Base-by-base conservation (phyloP, 2,113 vertebrate species). In the Excalfactoria chinensis region DNA sequence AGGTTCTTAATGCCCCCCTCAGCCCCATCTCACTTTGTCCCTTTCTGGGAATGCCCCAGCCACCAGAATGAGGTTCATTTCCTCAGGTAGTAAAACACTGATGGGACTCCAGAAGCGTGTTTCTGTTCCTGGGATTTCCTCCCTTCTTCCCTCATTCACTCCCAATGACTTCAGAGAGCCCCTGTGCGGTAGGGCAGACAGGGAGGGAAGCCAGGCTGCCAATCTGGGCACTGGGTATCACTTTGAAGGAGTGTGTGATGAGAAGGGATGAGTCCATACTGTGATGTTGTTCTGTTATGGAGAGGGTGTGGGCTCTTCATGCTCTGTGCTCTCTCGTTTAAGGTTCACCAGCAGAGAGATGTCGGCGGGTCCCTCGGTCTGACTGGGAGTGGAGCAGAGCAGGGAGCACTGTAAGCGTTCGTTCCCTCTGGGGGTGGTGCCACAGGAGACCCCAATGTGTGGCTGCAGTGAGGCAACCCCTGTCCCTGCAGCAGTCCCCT, bases 271-370 rank as follows among this genome's bases (percentile, higher is more conserved):
- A 41, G 40, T 12, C 40, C 40, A 41, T 41, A 11, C 40, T 41
- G 40, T 41, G 40, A 41, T 41, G 40, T 12, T 41, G 40, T 41
- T 4, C 55, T 58, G 55, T 13, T 7, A 20, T 4, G 48, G 84
- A 34, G 5, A 37, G 5, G 26, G 3, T 16, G 37, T 4, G 32
- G 12, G 60, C 60, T 66, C 48, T 28, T 73, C 69, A 80, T 3
- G 1, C 28, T 0, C 48, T 43, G 22, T 25, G 20, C 72, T 93
- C 86, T 56, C 44, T 71, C 15, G 2, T 81, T 93, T 5, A 77
- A 97, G 96, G 58, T 93, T 95, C 84, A 62, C 81, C 11, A 4
- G n/a, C 53, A 69, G 59, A 72, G 94, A 95, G 69, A 35, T 3
- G 1, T 62, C 70, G 28, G 37, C 5, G 6, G 67, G 85, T 79